phyloP scores from a whole-genome alignment of 2,888 invertebrate genomes.

The Agrotis puta region DNA sequence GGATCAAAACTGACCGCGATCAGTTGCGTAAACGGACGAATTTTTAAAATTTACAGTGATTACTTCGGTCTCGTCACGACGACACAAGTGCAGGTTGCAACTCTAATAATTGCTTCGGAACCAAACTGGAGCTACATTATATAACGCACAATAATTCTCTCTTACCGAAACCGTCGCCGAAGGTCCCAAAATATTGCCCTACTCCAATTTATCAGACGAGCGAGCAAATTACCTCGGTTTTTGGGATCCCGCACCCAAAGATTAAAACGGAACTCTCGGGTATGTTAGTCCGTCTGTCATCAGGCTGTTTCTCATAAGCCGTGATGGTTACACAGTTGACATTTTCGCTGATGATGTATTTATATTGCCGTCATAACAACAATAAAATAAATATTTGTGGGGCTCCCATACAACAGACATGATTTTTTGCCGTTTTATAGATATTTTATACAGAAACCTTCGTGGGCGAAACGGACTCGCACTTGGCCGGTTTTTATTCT shows the following conservation, averaged over 20 bases:
- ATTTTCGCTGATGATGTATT: too few species aligned
- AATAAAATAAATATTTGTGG: too few species aligned
- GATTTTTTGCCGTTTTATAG: too few species aligned
- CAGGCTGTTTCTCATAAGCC: too few species aligned
- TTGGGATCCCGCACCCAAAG: background rate
- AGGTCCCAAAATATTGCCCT: constrained; percentile 73
- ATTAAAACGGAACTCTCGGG: too few species aligned
- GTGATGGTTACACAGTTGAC: too few species aligned
- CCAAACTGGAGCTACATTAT: constrained; percentile 76
- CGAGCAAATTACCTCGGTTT: constrained; percentile 71
- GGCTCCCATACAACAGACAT: too few species aligned
- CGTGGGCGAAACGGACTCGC: too few species aligned
- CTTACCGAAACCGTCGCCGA: constrained; percentile 72
- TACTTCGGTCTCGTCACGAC: constrained; percentile 76
- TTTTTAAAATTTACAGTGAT: constrained; percentile 77
- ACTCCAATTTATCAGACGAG: constrained; percentile 77
- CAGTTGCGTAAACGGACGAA: constrained; percentile 79
- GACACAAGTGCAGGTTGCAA: constrained; percentile 77
- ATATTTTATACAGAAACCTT: too few species aligned
- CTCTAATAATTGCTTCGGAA: constrained; percentile 78
- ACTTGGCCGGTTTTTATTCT: too few species aligned
- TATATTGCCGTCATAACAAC: too few species aligned
- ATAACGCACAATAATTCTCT: constrained; percentile 76
- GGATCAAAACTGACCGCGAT: constrained; percentile 48
- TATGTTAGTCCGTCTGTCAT: too few species aligned